Base-by-base conservation (phyloP, 1,140 invertebrate genomes). In the Musca domestica region DNA sequence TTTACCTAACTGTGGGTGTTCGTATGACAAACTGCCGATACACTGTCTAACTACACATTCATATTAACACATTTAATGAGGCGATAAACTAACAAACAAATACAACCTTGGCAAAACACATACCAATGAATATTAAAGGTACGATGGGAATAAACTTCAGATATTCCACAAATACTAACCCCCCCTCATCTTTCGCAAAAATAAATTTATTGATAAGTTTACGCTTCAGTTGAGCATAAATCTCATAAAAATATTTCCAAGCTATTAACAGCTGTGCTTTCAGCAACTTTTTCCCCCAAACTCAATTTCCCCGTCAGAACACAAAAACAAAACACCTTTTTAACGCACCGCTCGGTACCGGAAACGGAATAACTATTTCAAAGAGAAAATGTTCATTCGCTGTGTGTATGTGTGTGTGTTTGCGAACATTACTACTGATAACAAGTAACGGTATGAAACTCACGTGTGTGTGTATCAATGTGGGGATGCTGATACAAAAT, bases 191-290 rank as follows among this genome's bases (percentile, higher is more conserved):
- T 1, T 3, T 17, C n/a, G 15, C 22, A 64, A 22, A 47, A 23
- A 61, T 41, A 34, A 41, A 61, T 61, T 61, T 61, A 66, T 56
- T 66, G 25, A 66, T 34, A 54, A 51, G 25, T 49, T 64, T 68
- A 51, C 58, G 47, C 67, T 64, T 64, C 67, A 68, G 30, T 52
- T 51, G 64, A 34, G 34, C 27, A 64, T 68, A 68, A 68, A 68
- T 68, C 67, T 65, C 64, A 64, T 65, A 41, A 68, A 68, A 64
- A 51, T 56, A 68, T 65, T 20, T 19, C 17, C 64, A 68, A 68
- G 61, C 67, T 64, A 68, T 68, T 68, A 68, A 68, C 67, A 68
- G 67, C 58, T 68, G 67, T 46, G 25, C 34, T 64, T 63, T 10
- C 56, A 58, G 22, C 34, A 52, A 67, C 19, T 25, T 17, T 20